These are phyloP conservation scores for Eupsilia transversa DNA, from an alignment of 2,888 invertebrate genomes.

Conservation along the genomic window DNA sequence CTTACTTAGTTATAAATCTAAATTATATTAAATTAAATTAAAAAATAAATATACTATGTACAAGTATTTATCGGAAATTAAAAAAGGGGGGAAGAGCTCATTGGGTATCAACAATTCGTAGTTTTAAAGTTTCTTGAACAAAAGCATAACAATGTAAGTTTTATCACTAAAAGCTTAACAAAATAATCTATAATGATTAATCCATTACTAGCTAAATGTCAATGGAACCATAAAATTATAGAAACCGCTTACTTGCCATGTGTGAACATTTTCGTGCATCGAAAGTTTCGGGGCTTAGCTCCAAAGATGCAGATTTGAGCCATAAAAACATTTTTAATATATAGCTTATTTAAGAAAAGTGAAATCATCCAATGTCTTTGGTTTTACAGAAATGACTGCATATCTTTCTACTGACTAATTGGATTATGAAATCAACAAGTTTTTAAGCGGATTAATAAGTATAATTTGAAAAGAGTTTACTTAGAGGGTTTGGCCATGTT, in stretches of 20 bases:
- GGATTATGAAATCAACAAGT: conserved; percentile 15
- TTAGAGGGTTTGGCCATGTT: background rate
- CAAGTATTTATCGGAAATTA: too few species aligned
- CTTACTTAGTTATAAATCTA: too few species aligned
- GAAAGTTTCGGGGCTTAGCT: conserved; percentile 10
- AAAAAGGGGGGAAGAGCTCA: too few species aligned
- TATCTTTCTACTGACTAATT: conserved; percentile 19
- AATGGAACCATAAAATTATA: conserved; percentile 17
- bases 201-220: conserved; percentile 9
- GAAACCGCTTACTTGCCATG: conserved; percentile 15
- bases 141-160: background rate
- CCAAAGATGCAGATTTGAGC: conserved; percentile 30
- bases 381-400: conserved; percentile 7
- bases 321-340: conserved; percentile 24
- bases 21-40: too few species aligned
- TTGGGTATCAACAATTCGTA: too few species aligned
- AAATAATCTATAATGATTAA: background rate
- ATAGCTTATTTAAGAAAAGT: conserved; percentile 22
- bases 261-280: background rate
- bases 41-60: too few species aligned
- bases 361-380: conserved; percentile 36
- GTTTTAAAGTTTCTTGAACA: background rate
- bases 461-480: background rate
- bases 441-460: background rate
- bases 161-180: background rate